Base-by-base conservation (phyloP, 2,888 invertebrate species). In the Actias luna region DNA sequence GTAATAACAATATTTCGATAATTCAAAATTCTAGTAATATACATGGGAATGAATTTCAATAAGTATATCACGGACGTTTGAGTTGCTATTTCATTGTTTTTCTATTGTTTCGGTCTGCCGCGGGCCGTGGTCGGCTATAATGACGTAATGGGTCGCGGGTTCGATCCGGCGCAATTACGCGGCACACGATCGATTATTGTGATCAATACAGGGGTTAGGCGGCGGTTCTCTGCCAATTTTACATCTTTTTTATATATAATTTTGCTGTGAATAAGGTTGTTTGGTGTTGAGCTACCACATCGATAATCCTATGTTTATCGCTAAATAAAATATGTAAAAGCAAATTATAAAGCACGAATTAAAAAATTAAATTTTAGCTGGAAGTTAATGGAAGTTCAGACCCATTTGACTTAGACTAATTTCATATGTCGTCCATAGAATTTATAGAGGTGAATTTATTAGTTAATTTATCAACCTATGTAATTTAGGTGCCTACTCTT, bases 141-240 rank as follows among this genome's bases (percentile, higher is more conserved):
- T 92, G 89, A 90, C 88, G 89, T 92, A 92, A 92, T 92, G 91
- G 91, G 87, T 86, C 83, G 83, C 82, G 81, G 87, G 87, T 88
- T 86, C 86, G 89, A 87, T 86, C 87, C 89, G 75, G 83, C 84
- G 87, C 92, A 90, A 92, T 92, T 92, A 92, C 89, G 85, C 79
- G 92, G 91, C 92, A 92, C 92, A 92, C 92, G 92, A 92, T 92
- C 92, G 91, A 92, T 92, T 91, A 91, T 89, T 88, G 87, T 91
- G 92, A 92, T 92, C 92, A 90, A 92, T 92, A 89, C 89, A 83
- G 91, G 87, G 92, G 91, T 90, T 89, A 90, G 91, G 86, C 85
- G 82, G 82, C 85, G 89, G 89, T 89, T 87, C 86, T 85, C 89
- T 90, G 92, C 88, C 89, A 91, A 91, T 91, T 91, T 90, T 87